phyloP scores from a whole-genome alignment of 1,140 invertebrate genomes.

The Protaetia brevitarsis region DNA sequence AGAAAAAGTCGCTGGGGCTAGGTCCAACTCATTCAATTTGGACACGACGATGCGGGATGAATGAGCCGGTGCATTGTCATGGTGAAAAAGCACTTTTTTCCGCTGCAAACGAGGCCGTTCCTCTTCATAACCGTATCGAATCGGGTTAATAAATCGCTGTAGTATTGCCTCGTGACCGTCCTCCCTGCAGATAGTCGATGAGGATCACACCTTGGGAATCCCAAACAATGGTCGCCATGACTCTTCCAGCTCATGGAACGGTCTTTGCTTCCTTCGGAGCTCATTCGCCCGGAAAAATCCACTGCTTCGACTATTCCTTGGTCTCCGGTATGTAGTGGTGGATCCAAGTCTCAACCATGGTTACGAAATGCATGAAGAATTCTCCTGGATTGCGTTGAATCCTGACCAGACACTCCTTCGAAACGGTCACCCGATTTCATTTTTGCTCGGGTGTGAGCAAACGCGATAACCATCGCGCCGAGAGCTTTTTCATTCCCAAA shows the following conservation, averaged over 20 bases:
- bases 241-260: conserved; percentile 37
- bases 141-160: too few relatives aligned
- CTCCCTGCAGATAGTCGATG: conserved; percentile 41
- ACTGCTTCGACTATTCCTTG: conserved; percentile 45
- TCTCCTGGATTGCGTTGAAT: conserved; percentile 29
- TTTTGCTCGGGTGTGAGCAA: not conserved
- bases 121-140: conserved; percentile 29
- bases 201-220: too few relatives aligned
- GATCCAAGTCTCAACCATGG: conserved; percentile 46
- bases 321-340: conserved; percentile 46
- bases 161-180: conserved; percentile 37
- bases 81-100: not conserved
- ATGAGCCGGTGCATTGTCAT: not conserved
- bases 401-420: conserved; percentile 22
- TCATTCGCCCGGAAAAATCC: conserved; percentile 37
- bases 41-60: not conserved
- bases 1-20: too few relatives aligned
- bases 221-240: conserved; percentile 36
- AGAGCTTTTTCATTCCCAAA: not conserved
- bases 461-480: too few relatives aligned
- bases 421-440: not conserved
- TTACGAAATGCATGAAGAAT: conserved; percentile 37
- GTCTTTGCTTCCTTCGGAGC: conserved; percentile 37
- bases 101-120: too few relatives aligned
- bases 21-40: not conserved